Base-by-base conservation (phyloP, 2,797 vertebrate genomes). In the Lagocephalus sceleratus region DNA sequence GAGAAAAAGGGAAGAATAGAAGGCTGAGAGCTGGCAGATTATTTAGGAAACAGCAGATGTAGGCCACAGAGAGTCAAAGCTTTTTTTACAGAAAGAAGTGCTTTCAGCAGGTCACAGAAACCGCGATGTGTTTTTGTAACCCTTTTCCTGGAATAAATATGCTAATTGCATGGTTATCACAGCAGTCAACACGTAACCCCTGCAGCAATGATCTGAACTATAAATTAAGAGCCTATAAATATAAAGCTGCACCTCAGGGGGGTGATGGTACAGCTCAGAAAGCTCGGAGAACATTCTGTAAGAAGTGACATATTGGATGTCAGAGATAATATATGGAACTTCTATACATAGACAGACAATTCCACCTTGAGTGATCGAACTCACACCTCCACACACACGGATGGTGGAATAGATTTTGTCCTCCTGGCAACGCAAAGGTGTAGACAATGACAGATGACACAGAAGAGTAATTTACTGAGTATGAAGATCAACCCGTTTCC, bases 201-300 rank as follows among this genome's bases (percentile, higher is more conserved):
- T 15, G 46, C n/a, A 14, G 57, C 59, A 32, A 56, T 49, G 58
- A 57, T 40, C 42, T 43, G 39, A 56, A 58, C 47, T 43, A 58
- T 52, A 64, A 78, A 71, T 49, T 46, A 55, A 58, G 64, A 49
- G 21, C 57, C 26, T 51, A 39, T 63, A 73, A 83, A 68, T 17
- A 49, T 76, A 66, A 53, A 12, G 8, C 43, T 55, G 60, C 15
- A 61, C 74, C 69, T 78, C 63, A 6, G 8, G 68, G 56, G 75
- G 46, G 49, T 52, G 45, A 49, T 39, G 15, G 63, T 26, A 69
- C 47, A 26, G 47, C 56, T 48, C 44, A 42, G 0, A 47, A 29
- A 55, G 42, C 17, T 47, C 26, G 21, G 66, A 60, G 60, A 41
- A 71, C 52, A 22, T 47, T 63, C 58, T 62, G 66, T 50, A 50